Evolutionary conservation across 2,797 vertebrate genomes (phyloP), one percentile per base, ranked within the genome.

Genomic region (Channallabes apus): DNA sequence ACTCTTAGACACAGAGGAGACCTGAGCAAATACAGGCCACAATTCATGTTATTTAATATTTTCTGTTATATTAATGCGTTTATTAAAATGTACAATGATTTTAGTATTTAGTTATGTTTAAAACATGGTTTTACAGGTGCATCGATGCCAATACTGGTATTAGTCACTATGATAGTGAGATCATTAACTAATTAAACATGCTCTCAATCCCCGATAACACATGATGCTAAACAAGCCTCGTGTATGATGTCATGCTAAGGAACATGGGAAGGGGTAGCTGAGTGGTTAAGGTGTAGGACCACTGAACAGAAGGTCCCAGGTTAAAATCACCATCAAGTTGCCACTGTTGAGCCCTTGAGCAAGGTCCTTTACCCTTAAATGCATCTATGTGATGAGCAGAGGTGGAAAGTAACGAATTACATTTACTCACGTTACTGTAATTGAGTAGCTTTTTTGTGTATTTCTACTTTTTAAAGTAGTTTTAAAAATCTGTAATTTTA

Each of bases 1-100:
- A 83, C 76, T 85, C 72, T 38, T 27, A 64, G 35, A 62, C 35
- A 62, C 14, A 27, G 24, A 64, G 24, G 35, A 64, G 24, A 80
- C 59, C 59, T 79, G 27, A 79, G 6, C 35, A 62, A 27, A 79
- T 62, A 41, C 35, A 41, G 22, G 35, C 14, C 41, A 41, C 58
- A 46, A 32, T 62, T 64, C 24, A n/a, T 35, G 3, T 27, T 62
- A n/a, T 4, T 14, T 20, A 61, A 32, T 12, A 4, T 32, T 77
- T 58, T 59, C 22, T 59, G 51, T 24, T 58, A 14, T 59, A 58
- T 32, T 58, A 32, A 59, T 6, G 12, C 14, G 2, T 77, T 11
- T 35, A 77, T 77, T 59, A 77, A 54, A 77, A 38, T 78, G 29
- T 24, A 20, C 4, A 32, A 11, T 77, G 54, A 22, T 59, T 77